Evolutionary conservation across 2,113 vertebrate genomes (phyloP).

Genomic region (Montifringilla adamsi): DNA sequence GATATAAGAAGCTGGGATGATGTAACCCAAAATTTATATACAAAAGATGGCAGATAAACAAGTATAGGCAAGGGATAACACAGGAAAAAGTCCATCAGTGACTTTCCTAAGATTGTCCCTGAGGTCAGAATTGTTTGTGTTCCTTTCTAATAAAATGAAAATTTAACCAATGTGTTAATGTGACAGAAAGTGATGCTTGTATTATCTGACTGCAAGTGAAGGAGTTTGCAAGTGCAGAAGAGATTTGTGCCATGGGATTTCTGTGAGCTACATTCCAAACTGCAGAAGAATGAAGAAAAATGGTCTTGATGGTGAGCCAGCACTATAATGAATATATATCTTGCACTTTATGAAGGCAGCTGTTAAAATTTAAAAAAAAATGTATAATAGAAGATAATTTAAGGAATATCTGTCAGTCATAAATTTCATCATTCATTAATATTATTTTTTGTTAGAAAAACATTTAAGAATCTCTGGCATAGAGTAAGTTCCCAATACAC

Average conservation of each 20-base stretch:
- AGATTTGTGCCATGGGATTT: background rate
- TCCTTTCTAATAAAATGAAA: background rate
- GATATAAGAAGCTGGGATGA: background rate
- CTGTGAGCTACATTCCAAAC: background rate
- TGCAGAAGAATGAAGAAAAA: background rate
- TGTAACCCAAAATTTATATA: background rate
- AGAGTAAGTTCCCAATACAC: background rate
- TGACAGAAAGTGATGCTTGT: background rate
- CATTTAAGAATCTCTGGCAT: background rate
- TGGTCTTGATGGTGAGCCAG: background rate
- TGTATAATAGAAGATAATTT: background rate
- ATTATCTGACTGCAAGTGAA: background rate
- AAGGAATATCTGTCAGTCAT: background rate
- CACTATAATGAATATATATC: background rate
- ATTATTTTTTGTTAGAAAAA: background rate
- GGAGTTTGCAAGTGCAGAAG: background rate
- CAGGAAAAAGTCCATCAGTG: background rate
- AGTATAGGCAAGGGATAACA: background rate
- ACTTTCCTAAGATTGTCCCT: background rate
- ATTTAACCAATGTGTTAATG: background rate
- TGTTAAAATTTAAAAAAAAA: background rate
- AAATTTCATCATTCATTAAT: background rate
- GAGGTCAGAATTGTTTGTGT: background rate
- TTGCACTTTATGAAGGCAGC: background rate
- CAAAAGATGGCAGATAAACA: background rate